A percentile compares a stretch with the other conserved stretches of the same genome.
Conservation (phyloP, 2,797 vertebrate species). For the Micromesistius poutassou region DNA sequence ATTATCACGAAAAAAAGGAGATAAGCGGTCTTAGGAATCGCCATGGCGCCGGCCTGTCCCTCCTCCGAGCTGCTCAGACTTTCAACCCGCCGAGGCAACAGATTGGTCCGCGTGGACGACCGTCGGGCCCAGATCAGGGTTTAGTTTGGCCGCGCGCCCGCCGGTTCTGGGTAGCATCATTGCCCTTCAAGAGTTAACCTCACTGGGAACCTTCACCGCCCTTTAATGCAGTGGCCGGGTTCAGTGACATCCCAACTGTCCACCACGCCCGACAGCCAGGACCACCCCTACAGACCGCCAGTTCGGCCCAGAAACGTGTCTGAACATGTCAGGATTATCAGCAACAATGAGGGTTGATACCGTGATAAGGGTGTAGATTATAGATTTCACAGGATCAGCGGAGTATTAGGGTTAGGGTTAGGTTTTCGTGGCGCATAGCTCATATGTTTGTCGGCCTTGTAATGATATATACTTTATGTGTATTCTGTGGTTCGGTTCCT, state of each 20-base stretch:
- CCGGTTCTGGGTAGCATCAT: constrained; percentile 65
- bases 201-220: constrained; percentile 25
- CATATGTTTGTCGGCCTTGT: not conserved
- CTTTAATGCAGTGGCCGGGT: constrained; percentile 1
- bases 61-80: constrained; percentile 68
- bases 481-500: not conserved
- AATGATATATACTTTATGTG: not conserved
- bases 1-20: constrained; percentile 73
- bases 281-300: not conserved
- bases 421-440: not conserved
- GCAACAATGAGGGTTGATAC: not conserved
- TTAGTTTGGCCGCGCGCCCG: constrained; percentile 69
- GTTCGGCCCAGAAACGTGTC: not conserved
- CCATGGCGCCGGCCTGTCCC: constrained; percentile 77
- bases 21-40: constrained; percentile 80
- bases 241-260: constrained; percentile 1
- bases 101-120: constrained; percentile 50
- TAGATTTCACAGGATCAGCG: not conserved
- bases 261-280: not conserved
- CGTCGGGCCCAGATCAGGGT: constrained; percentile 48
- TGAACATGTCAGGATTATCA: not conserved
- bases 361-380: not conserved
- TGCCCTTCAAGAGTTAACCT: constrained; percentile 34
- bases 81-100: constrained; percentile 53
- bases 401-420: not conserved